Percentiles rank a stretch among this genome's conserved stretches.
Conservation (phyloP, 2,113 vertebrate genomes). For the Epinephelus lanceolatus region DNA sequence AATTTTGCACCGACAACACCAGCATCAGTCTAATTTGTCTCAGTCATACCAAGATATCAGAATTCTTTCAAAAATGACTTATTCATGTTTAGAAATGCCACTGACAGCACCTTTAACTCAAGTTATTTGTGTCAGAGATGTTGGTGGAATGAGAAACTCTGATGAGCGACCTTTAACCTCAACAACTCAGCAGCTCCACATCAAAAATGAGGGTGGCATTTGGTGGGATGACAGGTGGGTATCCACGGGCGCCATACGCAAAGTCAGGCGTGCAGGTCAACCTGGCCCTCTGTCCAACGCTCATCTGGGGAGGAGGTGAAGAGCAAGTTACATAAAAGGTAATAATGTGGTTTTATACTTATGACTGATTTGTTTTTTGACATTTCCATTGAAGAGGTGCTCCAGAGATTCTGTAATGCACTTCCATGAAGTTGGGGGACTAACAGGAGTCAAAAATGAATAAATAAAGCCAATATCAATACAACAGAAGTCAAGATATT, state of each 20-base stretch:
- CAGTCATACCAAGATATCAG: constrained; percentile 1
- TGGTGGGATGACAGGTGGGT: constrained; percentile 90
- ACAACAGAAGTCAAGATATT: neutral
- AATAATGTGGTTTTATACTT: neutral
- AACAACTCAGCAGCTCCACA: constrained; percentile 91
- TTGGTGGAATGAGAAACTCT: constrained; percentile 44
- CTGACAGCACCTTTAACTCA: constrained; percentile 44
- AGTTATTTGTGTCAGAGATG: constrained; percentile 45
- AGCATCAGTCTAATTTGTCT: neutral
- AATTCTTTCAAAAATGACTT: constrained; percentile 13
- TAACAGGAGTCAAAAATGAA: neutral
- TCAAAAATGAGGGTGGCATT: constrained; percentile 93
- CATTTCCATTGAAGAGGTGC: neutral
- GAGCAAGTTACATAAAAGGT: neutral
- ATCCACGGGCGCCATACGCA: constrained; percentile 88
- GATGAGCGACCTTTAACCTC: constrained; percentile 59
- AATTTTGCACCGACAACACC: neutral
- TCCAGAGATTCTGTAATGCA: neutral
- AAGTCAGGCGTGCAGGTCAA: constrained; percentile 94
- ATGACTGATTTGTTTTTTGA: neutral
- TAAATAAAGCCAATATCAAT: neutral
- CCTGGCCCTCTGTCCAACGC: constrained; percentile 89
- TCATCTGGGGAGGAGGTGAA: constrained; percentile 86
- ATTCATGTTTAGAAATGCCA: constrained; percentile 24
- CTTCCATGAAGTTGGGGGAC: neutral